Percentiles rank a stretch among this genome's conserved stretches.
These are phyloP conservation scores for Mylabris sibirica DNA, from an alignment of 2,888 invertebrate genomes.

Conservation along the genomic window DNA sequence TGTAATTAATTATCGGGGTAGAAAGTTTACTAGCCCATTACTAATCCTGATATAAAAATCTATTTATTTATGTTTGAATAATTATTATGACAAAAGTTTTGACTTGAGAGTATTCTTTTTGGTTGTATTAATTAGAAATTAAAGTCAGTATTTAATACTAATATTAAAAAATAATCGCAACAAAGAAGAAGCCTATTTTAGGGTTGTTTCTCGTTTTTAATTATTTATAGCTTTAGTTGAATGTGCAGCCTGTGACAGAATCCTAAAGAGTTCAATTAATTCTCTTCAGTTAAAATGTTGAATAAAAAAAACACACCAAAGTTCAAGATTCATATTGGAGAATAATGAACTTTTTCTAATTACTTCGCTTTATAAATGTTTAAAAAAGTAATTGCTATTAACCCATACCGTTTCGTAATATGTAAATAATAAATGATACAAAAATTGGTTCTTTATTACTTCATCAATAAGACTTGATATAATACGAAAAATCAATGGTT, in stretches of 20 bases:
- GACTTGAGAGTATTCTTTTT: background rate
- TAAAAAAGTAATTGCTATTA: constrained; percentile 43
- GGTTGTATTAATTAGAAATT: background rate
- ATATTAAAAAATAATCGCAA: background rate
- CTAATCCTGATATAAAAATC: background rate
- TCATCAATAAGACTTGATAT: background rate
- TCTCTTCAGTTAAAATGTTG: background rate
- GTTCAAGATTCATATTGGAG: too few relatives aligned
- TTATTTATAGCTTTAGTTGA: background rate
- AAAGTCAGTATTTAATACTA: too few relatives aligned
- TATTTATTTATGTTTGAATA: constrained; percentile 2
- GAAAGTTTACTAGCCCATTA: too few relatives aligned
- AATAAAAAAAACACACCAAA: too few relatives aligned
- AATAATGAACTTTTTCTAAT: constrained; percentile 33
- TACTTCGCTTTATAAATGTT: constrained; percentile 46
- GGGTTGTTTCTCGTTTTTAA: background rate
- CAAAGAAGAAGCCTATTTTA: background rate
- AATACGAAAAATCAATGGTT: background rate
- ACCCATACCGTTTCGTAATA: too few relatives aligned
- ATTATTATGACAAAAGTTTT: background rate
- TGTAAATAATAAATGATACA: constrained; percentile 41
- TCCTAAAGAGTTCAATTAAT: constrained; percentile 8
- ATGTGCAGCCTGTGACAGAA: background rate
- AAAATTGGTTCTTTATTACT: too few relatives aligned
- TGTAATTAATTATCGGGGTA: too few relatives aligned